These are phyloP conservation scores for Neodiprion pinetum DNA, from an alignment of 1,140 invertebrate species.

Conservation along the genomic window DNA sequence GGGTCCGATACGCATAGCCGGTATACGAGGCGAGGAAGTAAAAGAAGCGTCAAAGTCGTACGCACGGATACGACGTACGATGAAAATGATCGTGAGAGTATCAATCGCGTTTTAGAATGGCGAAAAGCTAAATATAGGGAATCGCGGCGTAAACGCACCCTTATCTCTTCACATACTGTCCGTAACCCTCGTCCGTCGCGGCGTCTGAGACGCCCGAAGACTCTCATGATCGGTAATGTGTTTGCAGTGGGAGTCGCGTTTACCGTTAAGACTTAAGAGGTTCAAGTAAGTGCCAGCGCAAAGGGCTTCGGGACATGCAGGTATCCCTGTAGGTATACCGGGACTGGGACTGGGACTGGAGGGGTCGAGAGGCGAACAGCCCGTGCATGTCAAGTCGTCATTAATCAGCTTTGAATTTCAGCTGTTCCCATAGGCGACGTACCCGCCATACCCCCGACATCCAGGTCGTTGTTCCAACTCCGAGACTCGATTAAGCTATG, in stretches of 20 bases:
- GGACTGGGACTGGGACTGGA: background rate
- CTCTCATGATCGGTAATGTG: background rate
- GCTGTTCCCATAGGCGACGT: constrained; percentile 5
- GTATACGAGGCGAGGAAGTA: no score
- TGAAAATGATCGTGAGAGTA: no score
- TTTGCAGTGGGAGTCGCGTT: constrained; percentile 6
- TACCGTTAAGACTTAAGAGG: constrained; percentile 7
- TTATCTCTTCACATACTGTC: background rate
- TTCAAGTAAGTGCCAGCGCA: background rate
- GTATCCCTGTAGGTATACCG: background rate
- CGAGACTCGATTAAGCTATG: background rate
- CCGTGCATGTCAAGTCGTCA: constrained; percentile 3
- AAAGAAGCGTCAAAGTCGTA: no score
- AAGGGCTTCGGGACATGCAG: constrained; percentile 1
- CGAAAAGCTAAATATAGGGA: background rate
- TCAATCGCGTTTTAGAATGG: background rate
- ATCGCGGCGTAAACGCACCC: background rate
- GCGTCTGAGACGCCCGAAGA: background rate
- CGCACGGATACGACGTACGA: no score
- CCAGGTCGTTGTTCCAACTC: background rate
- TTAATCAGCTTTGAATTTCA: constrained; percentile 1
- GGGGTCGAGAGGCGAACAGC: background rate
- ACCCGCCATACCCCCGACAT: background rate
- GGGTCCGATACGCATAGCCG: no score
- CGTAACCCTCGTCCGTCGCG: background rate